These are phyloP conservation scores for Atractosteus spatula DNA, from an alignment of 2,113 vertebrate species.

Conservation along the genomic window DNA sequence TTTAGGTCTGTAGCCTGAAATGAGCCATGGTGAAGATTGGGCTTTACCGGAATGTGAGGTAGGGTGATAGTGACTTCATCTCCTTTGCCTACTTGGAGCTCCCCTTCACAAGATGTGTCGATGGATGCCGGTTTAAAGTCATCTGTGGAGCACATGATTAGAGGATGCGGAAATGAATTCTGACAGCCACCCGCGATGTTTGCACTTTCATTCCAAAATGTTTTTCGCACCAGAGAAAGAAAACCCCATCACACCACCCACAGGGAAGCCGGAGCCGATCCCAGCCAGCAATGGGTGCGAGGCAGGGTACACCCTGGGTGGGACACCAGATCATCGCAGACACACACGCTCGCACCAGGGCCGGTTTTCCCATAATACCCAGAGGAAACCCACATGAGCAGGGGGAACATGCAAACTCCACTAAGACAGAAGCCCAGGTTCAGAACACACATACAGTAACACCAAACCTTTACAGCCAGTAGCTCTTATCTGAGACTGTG, in stretches of 20 bases:
- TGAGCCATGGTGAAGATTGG: too few species aligned
- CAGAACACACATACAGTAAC: neutral
- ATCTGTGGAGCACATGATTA: slow-evolving; percentile 63
- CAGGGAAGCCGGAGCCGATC: too few species aligned
- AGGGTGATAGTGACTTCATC: slow-evolving; percentile 97
- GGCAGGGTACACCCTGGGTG: too few species aligned
- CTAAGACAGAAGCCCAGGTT: neutral
- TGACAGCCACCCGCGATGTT: too few species aligned
- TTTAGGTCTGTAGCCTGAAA: too few species aligned
- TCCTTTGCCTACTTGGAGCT: slow-evolving; percentile 95
- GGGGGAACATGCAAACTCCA: too few species aligned
- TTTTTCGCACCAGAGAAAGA: neutral
- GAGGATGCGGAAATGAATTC: neutral
- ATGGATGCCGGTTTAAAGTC: slow-evolving; percentile 98
- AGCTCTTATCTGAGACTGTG: neutral
- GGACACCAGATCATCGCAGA: too few species aligned
- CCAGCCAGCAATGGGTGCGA: too few species aligned
- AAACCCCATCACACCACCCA: neutral
- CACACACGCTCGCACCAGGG: too few species aligned
- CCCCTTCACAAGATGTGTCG: slow-evolving; percentile 92
- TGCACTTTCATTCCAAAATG: too few species aligned
- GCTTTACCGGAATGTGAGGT: slow-evolving; percentile 91
- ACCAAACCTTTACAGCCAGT: neutral
- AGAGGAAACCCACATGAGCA: too few species aligned
- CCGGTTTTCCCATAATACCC: too few species aligned